These are phyloP conservation scores for Corvus hawaiiensis DNA, from an alignment of 2,113 vertebrate species.

Conservation along the genomic window DNA sequence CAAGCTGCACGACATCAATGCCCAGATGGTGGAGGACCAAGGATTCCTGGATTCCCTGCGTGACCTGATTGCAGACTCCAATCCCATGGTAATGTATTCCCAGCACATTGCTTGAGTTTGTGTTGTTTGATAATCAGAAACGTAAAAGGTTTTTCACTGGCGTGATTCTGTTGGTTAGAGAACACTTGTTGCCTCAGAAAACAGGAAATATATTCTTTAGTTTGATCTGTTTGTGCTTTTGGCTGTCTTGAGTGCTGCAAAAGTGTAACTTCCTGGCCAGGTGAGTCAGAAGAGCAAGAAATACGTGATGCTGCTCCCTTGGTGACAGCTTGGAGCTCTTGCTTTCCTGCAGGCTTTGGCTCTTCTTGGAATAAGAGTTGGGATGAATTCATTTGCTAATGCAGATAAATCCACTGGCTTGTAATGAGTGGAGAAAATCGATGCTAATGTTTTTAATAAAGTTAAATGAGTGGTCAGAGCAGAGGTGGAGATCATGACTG, in stretches of 20 bases:
- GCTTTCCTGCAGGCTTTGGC: not conserved
- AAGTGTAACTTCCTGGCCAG: not conserved
- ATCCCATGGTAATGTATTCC: slow-evolving; percentile 85
- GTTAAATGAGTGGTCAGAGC: not conserved
- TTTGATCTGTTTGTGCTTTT: not conserved
- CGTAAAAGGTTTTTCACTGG: accelerated
- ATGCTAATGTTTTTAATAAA: slow-evolving; percentile 2
- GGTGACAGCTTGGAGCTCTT: not conserved
- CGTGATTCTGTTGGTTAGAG: not conserved
- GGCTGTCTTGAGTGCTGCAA: not conserved
- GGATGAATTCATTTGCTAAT: not conserved
- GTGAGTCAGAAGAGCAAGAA: not conserved
- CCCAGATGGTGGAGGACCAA: slow-evolving; percentile 99
- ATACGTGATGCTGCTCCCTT: not conserved
- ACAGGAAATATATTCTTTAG: not conserved
- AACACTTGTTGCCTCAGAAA: not conserved
- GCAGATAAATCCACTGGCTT: not conserved
- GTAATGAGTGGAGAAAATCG: slow-evolving; percentile 17
- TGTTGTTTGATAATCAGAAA: not conserved
- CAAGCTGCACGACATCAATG: slow-evolving; percentile 98
- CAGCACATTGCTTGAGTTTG: accelerated
- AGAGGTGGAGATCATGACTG: not conserved
- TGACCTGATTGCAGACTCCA: slow-evolving; percentile 97
- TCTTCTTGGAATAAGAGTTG: not conserved
- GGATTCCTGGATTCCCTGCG: slow-evolving; percentile 95